A percentile compares a stretch with the other conserved stretches of the same genome.
phyloP scores from a whole-genome alignment of 2,888 invertebrate genomes.

The Andrena flavipes region DNA sequence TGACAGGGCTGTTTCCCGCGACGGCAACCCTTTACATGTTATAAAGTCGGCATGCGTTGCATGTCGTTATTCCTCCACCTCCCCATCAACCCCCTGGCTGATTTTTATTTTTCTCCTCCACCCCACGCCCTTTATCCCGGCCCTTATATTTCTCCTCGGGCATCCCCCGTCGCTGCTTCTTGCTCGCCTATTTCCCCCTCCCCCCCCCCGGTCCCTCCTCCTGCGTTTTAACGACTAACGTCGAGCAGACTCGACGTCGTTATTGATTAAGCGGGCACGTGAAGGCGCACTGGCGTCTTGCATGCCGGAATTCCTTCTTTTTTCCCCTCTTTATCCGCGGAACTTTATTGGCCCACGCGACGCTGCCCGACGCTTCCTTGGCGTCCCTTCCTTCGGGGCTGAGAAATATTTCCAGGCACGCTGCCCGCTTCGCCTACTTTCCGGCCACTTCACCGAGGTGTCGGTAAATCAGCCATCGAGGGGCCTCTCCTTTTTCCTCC shows the following conservation, averaged over 20 bases:
- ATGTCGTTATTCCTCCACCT: slow-evolving; percentile 64
- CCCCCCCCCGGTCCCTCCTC: slow-evolving; percentile 5
- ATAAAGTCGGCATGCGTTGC: slow-evolving; percentile 70
- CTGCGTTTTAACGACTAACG: slow-evolving; percentile 62
- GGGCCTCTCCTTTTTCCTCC: neutral
- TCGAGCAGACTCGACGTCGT: slow-evolving; percentile 72
- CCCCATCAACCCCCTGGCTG: slow-evolving; percentile 20
- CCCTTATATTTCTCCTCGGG: slow-evolving; percentile 22
- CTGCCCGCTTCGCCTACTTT: too few relatives aligned
- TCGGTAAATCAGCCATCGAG: neutral
- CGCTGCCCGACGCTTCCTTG: slow-evolving; percentile 13
- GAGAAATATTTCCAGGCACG: neutral
- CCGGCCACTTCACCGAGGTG: neutral
- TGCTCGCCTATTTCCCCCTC: slow-evolving; percentile 6
- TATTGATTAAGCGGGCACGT: slow-evolving; percentile 76
- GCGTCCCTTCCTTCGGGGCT: too few relatives aligned
- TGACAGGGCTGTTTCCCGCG: slow-evolving; percentile 76
- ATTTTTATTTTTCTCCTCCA: slow-evolving; percentile 49
- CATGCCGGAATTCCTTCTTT: slow-evolving; percentile 53
- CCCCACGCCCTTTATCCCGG: slow-evolving; percentile 19
- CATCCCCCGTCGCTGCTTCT: slow-evolving; percentile 20
- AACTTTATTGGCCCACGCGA: slow-evolving; percentile 53
- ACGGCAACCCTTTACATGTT: slow-evolving; percentile 75
- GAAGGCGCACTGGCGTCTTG: slow-evolving; percentile 56
- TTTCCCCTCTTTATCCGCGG: slow-evolving; percentile 29